Percentiles rank a stretch among this genome's conserved stretches.
phyloP scores from a whole-genome alignment of 1,140 invertebrate genomes.

The Penaeus indicus region DNA sequence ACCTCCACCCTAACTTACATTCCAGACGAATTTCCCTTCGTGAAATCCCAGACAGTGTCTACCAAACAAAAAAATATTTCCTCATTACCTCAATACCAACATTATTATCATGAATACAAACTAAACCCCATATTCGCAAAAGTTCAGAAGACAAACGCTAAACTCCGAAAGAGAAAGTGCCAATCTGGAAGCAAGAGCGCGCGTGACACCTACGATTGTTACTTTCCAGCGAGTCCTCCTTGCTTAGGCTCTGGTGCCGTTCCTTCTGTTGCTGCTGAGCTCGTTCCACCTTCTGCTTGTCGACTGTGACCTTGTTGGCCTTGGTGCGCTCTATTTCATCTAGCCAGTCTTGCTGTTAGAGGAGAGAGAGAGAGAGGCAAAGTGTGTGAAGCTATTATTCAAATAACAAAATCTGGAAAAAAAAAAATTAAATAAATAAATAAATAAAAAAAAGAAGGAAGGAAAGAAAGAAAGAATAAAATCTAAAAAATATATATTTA shows the following conservation, averaged over 20 bases:
- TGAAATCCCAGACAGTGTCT: too few species aligned
- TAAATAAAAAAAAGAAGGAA: not conserved
- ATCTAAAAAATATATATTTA: too few species aligned
- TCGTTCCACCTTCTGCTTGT: slow-evolving; percentile 59
- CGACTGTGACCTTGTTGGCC: slow-evolving; percentile 79
- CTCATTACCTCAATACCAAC: too few species aligned
- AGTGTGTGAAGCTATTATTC: slow-evolving; percentile 8
- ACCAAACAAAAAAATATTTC: too few species aligned
- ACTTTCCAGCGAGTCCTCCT: slow-evolving; percentile 73
- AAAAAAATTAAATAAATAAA: slow-evolving; percentile 9
- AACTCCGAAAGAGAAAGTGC: too few species aligned
- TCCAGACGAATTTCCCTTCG: too few species aligned
- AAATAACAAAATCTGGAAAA: not conserved
- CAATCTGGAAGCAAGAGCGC: too few species aligned
- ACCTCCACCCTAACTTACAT: too few species aligned
- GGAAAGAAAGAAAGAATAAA: too few species aligned
- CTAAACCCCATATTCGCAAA: too few species aligned
- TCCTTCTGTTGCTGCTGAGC: slow-evolving; percentile 68
- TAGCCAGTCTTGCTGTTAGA: slow-evolving; percentile 88
- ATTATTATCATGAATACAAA: too few species aligned
- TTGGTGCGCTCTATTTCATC: slow-evolving; percentile 94
- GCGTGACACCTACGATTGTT: slow-evolving; percentile 69
- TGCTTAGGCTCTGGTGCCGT: slow-evolving; percentile 70
- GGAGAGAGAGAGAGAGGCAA: slow-evolving; percentile 60
- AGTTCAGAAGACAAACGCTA: too few species aligned